Percentiles rank a stretch among this genome's conserved stretches.
Conservation (phyloP, 2,113 vertebrate species). For the Nycticebus coucang region DNA sequence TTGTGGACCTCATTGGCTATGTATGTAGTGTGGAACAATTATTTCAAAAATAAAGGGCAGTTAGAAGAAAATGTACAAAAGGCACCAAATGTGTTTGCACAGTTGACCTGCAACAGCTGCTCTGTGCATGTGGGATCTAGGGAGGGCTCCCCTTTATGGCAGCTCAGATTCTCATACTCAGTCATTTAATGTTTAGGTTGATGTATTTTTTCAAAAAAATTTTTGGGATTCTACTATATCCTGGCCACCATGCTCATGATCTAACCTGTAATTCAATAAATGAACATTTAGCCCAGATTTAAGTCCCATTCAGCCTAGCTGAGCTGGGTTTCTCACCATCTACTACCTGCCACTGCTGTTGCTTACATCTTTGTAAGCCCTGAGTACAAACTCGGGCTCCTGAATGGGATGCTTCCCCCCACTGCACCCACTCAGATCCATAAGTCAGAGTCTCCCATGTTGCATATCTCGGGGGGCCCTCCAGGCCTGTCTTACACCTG, state of each 20-base stretch:
- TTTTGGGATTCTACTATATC: neutral
- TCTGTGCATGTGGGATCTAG: neutral
- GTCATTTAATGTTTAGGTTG: neutral
- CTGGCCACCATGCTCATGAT: neutral
- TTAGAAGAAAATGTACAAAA: neutral
- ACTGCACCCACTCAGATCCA: neutral
- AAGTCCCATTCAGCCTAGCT: neutral
- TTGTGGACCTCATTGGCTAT: neutral
- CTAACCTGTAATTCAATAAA: neutral
- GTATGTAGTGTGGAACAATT: neutral
- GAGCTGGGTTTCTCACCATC: neutral
- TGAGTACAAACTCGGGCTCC: neutral
- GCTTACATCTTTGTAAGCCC: neutral
- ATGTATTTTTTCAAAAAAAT: conserved; percentile 10
- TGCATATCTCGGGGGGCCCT: neutral
- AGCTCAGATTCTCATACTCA: neutral
- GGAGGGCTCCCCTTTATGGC: neutral
- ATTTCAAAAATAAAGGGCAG: conserved; percentile 40
- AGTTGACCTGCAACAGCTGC: neutral
- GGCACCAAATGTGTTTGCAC: neutral
- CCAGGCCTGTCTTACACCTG: neutral
- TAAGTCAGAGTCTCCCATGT: neutral
- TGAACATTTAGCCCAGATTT: neutral
- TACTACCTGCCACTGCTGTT: neutral
- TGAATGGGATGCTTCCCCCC: neutral